These are phyloP conservation scores for Poecilia latipinna DNA, from an alignment of 2,113 vertebrate species.

Conservation along the genomic window DNA sequence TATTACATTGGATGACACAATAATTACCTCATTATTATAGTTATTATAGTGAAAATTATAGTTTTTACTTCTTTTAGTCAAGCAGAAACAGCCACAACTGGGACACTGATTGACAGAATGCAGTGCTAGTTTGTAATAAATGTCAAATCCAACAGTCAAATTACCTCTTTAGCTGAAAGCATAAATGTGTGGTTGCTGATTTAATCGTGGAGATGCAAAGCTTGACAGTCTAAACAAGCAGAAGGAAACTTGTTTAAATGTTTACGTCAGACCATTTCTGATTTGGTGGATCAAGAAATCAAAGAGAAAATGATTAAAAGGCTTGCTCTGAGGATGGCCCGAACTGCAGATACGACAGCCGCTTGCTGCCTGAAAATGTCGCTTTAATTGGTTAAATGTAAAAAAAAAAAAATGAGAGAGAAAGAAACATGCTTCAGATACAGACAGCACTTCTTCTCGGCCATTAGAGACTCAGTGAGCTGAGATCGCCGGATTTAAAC, in stretches of 20 bases:
- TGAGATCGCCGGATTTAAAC: not conserved
- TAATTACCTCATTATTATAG: not conserved
- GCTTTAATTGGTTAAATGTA: not conserved
- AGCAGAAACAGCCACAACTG: not conserved
- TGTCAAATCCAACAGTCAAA: not conserved
- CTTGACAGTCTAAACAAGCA: not conserved
- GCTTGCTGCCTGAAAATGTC: not conserved
- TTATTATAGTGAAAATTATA: too few relatives aligned
- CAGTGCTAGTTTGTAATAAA: not conserved
- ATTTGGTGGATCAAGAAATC: not conserved
- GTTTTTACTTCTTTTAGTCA: not conserved
- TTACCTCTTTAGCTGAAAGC: not conserved
- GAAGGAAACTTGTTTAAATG: not conserved
- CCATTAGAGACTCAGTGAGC: constrained; percentile 1
- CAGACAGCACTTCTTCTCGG: constrained; percentile 1
- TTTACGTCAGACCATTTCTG: not conserved
- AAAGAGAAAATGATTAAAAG: not conserved
- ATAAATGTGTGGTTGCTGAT: too few relatives aligned
- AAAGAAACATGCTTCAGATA: constrained; percentile 4
- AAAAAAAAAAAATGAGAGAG: not conserved
- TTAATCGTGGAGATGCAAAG: not conserved
- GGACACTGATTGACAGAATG: not conserved
- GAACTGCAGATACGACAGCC: constrained; percentile 17
- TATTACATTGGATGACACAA: not conserved
- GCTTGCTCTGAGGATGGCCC: not conserved